These are phyloP conservation scores for Lithobates pipiens DNA, from an alignment of 2,797 vertebrate species.

Conservation along the genomic window DNA sequence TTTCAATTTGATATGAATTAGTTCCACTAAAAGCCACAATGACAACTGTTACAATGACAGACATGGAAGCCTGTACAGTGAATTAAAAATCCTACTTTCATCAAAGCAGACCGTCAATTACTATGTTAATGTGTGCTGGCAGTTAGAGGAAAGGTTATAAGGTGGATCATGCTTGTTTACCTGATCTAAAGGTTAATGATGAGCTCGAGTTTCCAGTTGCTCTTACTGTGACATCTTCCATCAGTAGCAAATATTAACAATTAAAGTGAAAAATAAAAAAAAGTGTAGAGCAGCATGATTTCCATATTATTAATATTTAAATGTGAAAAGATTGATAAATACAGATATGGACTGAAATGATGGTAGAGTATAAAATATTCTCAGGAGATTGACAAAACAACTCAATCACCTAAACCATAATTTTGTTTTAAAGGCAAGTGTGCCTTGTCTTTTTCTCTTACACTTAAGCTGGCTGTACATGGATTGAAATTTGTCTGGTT, in stretches of 20 bases:
- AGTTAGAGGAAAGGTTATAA: constrained; percentile 39
- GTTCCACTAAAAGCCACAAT: constrained; percentile 42
- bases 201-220: constrained; percentile 38
- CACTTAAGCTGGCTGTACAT: background rate
- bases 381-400: constrained; percentile 15
- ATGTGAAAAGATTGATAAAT: constrained; percentile 24
- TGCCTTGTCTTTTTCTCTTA: constrained; percentile 12
- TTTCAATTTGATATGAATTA: constrained; percentile 45
- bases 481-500: too few relatives aligned
- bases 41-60: constrained; percentile 29
- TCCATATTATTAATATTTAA: constrained; percentile 44
- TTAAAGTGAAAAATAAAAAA: constrained; percentile 41
- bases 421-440: constrained; percentile 31
- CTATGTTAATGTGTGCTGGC: constrained; percentile 48
- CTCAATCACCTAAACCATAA: constrained; percentile 16
- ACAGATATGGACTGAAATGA: constrained; percentile 9
- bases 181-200: constrained; percentile 54
- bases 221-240: constrained; percentile 11
- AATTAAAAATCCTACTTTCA: constrained; percentile 53
- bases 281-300: constrained; percentile 17
- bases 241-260: constrained; percentile 36
- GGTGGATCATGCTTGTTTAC: constrained; percentile 47
- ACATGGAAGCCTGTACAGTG: constrained; percentile 32
- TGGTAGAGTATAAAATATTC: constrained; percentile 21
- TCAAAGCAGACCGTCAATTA: constrained; percentile 49